Base-by-base conservation (phyloP, 2,113 vertebrate species). In the Hippocampus zosterae region DNA sequence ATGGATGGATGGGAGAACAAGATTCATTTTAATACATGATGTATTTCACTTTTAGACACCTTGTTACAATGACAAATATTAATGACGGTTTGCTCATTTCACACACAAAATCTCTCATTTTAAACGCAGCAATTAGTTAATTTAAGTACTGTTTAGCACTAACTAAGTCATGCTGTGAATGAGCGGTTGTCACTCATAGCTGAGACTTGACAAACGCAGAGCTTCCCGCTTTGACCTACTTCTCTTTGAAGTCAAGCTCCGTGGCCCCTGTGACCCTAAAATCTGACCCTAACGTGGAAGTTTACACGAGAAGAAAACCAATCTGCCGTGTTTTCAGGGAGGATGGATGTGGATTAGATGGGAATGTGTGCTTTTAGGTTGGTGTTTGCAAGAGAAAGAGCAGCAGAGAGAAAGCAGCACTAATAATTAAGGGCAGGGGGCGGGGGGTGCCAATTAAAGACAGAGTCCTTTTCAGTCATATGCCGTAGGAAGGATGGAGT, bases 271-370 rank as follows among this genome's bases (percentile, higher is more conserved):
- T 78, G 83, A 87, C 76, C 81, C 77, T 60, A n/a, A 10, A 50
- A 61, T 63, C 68, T 83, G 85, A 85, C 81, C 84, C 64, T 68
- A 29, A 70, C 70, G 69, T 81, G 61, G 69, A 85, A 77, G 87
- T 84, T 86, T 83, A 82, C 41, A 80, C 69, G 65, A 73, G 65
- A 76, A 69, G 68, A 50, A 78, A 79, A 87, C 68, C 77, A 75
- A 80, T 70, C 73, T 60, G 19, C 73, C 76, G 61, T 42, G 23
- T 44, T 74, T 64, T 73, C 25, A 21, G 56, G 79, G 71, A 74
- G 76, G 78, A 77, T 77, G 76, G 68, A 67, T 75, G 81, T 80
- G 81, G 80, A 83, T 86, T 81, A 82, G 69, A 67, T 2, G 73
- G 70, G 75, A 81, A 78, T 84, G 25, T 68, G 68, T 62, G 68